These are phyloP conservation scores for Patiria miniata DNA, from an alignment of 35 echinoderm and acorn worm genomes.

Conservation along the genomic window DNA sequence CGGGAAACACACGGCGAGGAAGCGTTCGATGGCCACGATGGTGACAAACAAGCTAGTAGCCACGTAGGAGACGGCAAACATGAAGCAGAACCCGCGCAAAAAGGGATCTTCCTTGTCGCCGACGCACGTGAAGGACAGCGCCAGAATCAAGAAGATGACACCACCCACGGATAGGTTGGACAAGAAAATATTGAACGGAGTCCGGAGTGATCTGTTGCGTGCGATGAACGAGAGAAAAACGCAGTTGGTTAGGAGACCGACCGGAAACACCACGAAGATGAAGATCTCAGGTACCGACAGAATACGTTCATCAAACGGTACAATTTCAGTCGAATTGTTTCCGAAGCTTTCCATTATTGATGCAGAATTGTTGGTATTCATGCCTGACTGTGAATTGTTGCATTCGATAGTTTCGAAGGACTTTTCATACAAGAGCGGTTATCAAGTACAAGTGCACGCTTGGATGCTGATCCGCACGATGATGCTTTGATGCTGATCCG, in stretches of 20 bases:
- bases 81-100: background rate
- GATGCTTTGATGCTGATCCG: too few species aligned
- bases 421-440: too few species aligned
- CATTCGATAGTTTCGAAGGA: too few species aligned
- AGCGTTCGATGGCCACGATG: background rate
- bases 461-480: too few species aligned
- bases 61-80: background rate
- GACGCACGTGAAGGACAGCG: background rate
- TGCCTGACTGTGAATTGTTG: too few species aligned
- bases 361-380: too few species aligned
- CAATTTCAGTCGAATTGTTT: too few species aligned
- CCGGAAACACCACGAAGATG: background rate
- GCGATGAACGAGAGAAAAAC: background rate
- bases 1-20: background rate
- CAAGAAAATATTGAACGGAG: background rate
- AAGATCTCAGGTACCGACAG: background rate
- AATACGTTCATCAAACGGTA: too few species aligned
- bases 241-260: slow-evolving; percentile 5
- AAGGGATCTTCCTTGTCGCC: background rate
- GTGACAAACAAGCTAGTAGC: background rate
- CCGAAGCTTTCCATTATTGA: too few species aligned
- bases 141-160: background rate
- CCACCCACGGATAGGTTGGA: background rate
- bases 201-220: background rate
- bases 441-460: too few species aligned